Evolutionary conservation across 2,888 invertebrate species (phyloP), one percentile per base, ranked within the genome.

Genomic region (Drosophila conformis): DNA sequence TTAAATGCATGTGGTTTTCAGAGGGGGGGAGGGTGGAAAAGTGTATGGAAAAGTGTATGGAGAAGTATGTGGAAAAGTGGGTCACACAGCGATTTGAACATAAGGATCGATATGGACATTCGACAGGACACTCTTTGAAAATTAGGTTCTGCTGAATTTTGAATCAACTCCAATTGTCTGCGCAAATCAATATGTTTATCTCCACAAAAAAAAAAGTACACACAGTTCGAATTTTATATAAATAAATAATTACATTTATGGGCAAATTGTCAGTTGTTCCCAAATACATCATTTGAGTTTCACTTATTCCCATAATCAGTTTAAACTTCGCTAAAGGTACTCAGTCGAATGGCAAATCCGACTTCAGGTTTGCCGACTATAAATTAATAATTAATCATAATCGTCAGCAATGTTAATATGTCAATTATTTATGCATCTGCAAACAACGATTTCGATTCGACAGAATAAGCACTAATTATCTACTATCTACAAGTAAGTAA

Each of bases 121-220:
- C 77, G 82, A 83, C 80, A 82, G 63, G 42, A n/a, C 15, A 61
- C 68, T 60, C 66, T 77, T 73, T 53, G 27, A 51, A 46, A 87
- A 83, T 82, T 78, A 69, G 87, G 83, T 85, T 62, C 61, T 62
- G 67, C 29, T 80, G 76, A 80, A 78, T 78, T 64, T 67, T 25
- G 67, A 76, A 78, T 78, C 51, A 80, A 51, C 57, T 64, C 63
- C 76, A 80, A 78, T 78, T 78, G 77, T 67, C 25, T n/a, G 25
- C 29, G 36, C 2, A 53, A 52, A 69, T 59, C 58, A 52, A 53
- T 58, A 53, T 33, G 15, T 2, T 11, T 10, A 27, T 27, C 27
- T 27, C 25, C 6, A 10, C 3, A 1, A 0, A 2, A 11, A 27
- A 27, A 27, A 27, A 27, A 27, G 5, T 18, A 27, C 18, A 27